phyloP scores from a whole-genome alignment of 2,888 invertebrate genomes.

The Scaeva pyrastri region DNA sequence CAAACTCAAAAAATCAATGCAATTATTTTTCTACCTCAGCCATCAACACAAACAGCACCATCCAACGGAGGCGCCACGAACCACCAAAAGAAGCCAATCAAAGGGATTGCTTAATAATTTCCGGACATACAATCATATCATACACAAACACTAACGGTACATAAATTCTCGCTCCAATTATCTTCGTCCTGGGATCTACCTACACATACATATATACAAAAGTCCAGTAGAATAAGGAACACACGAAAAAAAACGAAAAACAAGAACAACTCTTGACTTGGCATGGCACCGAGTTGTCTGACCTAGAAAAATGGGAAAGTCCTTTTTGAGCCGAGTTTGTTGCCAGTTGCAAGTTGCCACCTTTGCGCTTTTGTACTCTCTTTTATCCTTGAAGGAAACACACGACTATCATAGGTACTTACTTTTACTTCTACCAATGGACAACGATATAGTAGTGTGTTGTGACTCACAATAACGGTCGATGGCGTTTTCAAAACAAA shows the following conservation, averaged over 20 bases:
- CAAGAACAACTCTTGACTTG: constrained; percentile 25
- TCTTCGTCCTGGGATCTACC: constrained; percentile 7
- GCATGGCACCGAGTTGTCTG: constrained; percentile 70
- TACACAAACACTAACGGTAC: background rate
- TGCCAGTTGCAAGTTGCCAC: background rate
- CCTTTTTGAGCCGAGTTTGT: constrained; percentile 13
- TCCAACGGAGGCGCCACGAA: background rate
- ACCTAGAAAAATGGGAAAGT: constrained; percentile 56
- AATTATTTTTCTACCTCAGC: constrained; percentile 31
- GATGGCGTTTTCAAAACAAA: constrained; percentile 52
- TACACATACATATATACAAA: constrained; percentile 5
- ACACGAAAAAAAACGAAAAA: no score
- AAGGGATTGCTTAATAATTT: constrained; percentile 59
- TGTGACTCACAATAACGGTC: constrained; percentile 53
- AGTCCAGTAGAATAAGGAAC: constrained; percentile 17
- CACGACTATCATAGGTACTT: constrained; percentile 11
- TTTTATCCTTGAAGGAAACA: no score
- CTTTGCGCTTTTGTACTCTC: no score
- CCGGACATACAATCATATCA: no score
- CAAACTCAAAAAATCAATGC: constrained; percentile 30
- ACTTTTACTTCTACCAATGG: constrained; percentile 44
- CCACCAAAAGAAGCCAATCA: constrained; percentile 44
- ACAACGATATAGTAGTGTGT: constrained; percentile 31
- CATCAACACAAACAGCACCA: background rate
- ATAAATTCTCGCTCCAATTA: constrained; percentile 45